These are phyloP conservation scores for Argyresthia goedartella DNA, from an alignment of 2,888 invertebrate genomes.

Conservation along the genomic window DNA sequence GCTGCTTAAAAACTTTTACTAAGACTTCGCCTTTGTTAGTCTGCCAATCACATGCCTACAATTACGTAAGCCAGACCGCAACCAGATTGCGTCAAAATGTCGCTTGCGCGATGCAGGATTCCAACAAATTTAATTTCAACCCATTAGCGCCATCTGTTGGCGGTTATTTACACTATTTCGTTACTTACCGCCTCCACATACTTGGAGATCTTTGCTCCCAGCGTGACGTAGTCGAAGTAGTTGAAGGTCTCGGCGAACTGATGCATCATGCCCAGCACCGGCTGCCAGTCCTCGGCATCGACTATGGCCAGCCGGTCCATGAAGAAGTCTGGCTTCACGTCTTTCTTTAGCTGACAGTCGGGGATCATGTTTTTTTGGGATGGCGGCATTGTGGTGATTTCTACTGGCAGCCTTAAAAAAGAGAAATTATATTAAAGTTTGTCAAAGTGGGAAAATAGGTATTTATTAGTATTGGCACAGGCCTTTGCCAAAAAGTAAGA, in stretches of 20 bases:
- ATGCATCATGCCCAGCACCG: constrained; percentile 37
- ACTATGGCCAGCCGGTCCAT: constrained; percentile 29
- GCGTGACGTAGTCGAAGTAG: constrained; percentile 30
- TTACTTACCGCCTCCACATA: constrained; percentile 48
- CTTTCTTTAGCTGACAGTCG: constrained; percentile 30
- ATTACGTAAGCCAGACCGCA: too few relatives aligned
- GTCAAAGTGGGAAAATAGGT: too few relatives aligned
- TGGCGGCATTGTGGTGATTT: constrained; percentile 26
- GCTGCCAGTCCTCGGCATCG: constrained; percentile 37
- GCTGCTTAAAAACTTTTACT: too few relatives aligned
- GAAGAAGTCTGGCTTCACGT: constrained; percentile 37
- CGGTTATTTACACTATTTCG: too few relatives aligned
- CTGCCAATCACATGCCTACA: too few relatives aligned
- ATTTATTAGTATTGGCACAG: too few relatives aligned
- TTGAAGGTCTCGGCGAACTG: constrained; percentile 42
- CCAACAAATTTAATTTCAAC: too few relatives aligned
- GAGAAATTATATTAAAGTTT: background rate
- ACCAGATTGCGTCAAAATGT: too few relatives aligned
- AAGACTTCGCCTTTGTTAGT: too few relatives aligned
- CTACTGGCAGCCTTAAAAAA: constrained; percentile 29
- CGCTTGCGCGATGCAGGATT: too few relatives aligned
- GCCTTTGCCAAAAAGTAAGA: too few relatives aligned
- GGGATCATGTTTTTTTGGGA: constrained; percentile 29
- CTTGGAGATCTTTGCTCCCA: constrained; percentile 47
- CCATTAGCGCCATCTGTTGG: too few relatives aligned